Evolutionary conservation across 2,797 vertebrate species (phyloP).

Genomic region (Enteromius trimaculatus): DNA sequence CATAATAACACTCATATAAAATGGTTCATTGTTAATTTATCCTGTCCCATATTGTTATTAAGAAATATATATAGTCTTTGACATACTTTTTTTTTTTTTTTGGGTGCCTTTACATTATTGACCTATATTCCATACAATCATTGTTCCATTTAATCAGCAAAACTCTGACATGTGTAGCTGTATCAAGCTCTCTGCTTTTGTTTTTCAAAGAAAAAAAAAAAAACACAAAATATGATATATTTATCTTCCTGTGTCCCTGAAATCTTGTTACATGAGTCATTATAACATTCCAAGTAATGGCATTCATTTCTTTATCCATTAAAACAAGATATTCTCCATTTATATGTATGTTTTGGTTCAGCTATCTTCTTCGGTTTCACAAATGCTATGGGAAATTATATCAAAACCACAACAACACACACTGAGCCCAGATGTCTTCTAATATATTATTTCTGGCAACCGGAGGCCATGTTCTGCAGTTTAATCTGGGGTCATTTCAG

Average conservation of each 20-base stretch:
- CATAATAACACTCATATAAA: neutral
- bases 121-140: neutral
- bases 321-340: slow-evolving; percentile 19
- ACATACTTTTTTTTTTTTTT: neutral
- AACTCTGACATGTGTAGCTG: neutral
- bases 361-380: slow-evolving; percentile 10
- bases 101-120: neutral
- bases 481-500: slow-evolving; percentile 55
- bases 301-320: slow-evolving; percentile 15
- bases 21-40: neutral
- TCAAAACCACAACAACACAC: slow-evolving; percentile 33
- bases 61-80: neutral
- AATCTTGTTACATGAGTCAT: slow-evolving; percentile 27
- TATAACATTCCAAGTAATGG: slow-evolving; percentile 4
- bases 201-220: neutral
- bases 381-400: slow-evolving; percentile 35
- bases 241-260: slow-evolving; percentile 16
- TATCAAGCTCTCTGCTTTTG: neutral
- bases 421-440: slow-evolving; percentile 54
- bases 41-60: neutral
- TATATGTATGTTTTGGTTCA: neutral
- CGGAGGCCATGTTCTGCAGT: slow-evolving; percentile 30
- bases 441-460: slow-evolving; percentile 52
- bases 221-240: neutral
- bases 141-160: neutral